Base-by-base conservation (phyloP, 2,888 invertebrate genomes). In the Tineola bisselliella region DNA sequence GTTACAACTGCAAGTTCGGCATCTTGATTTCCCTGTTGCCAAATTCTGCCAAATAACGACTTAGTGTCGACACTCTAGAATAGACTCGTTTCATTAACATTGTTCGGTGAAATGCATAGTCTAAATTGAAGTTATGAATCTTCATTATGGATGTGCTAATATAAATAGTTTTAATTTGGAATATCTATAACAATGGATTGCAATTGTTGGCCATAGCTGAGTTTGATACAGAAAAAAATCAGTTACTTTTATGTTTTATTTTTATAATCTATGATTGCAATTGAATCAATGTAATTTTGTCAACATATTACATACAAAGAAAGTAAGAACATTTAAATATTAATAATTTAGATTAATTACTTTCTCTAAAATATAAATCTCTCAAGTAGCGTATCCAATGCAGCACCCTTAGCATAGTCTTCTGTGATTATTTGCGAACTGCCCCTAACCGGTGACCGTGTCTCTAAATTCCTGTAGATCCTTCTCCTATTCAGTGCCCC, bases 11-110 rank as follows among this genome's bases (percentile, higher is more conserved):
- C 71, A 77, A 79, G 75, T 78, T 80, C 73, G 69, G 67, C 74
- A 74, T 80, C 79, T 82, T 80, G 81, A 84, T 84, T 83, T 84
- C 84, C 84, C 83, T 65, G 70, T 70, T 74, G 84, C 72, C 78
- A 66, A 78, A 81, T 82, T 80, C 76, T 70, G 71, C 71, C 71
- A 69, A 74, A 76, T 76, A 76, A 48, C 61, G 48, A 60, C 48
- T 48, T 60, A 60, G 25, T 30, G 18, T 12, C 48, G 33, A 15
- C 33, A 33, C 15, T 58, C 31, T 25, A 33, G 33, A 58, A 58
- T 56, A 25, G 18, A 56, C 56, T 58, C 33, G 58, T 58, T 60
- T 60, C 44, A 60, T 60, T 60, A 60, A 60, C 59, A 59, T 17
- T 25, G 48, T 44, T 48, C 31, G 15, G 48, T 48, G 18, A 44